Evolutionary conservation across 2,888 invertebrate species (phyloP).

Genomic region (Scotopteryx bipunctaria): DNA sequence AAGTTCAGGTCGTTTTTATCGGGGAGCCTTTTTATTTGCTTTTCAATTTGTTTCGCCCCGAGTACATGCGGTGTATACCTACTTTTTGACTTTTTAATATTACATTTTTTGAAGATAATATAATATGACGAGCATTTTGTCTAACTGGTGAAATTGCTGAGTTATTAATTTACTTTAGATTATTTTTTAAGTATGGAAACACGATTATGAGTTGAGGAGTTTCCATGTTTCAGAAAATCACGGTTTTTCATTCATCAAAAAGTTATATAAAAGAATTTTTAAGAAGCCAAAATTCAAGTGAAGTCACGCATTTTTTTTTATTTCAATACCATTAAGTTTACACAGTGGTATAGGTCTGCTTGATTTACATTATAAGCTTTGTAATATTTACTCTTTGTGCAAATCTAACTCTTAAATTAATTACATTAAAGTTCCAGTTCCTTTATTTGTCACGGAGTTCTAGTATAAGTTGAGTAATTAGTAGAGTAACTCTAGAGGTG

Average conservation of each 20-base stretch:
- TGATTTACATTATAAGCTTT: slow-evolving; percentile 56
- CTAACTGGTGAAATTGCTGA: not conserved
- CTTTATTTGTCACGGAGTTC: slow-evolving; percentile 25
- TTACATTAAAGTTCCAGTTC: slow-evolving; percentile 17
- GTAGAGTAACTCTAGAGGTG: slow-evolving; percentile 64
- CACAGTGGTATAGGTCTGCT: slow-evolving; percentile 60
- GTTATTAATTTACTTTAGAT: no score
- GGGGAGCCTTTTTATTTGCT: slow-evolving; percentile 51
- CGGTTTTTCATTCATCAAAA: no score
- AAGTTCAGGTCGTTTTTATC: slow-evolving; percentile 67
- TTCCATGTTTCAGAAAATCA: no score
- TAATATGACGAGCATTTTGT: not conserved
- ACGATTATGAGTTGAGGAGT: no score
- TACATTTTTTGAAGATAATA: slow-evolving; percentile 1
- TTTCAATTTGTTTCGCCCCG: slow-evolving; percentile 52
- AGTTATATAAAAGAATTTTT: no score
- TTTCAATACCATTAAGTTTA: slow-evolving; percentile 51
- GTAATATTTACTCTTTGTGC: slow-evolving; percentile 43
- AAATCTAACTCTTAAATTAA: slow-evolving; percentile 10
- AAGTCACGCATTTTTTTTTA: slow-evolving; percentile 7
- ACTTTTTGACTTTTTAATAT: slow-evolving; percentile 19
- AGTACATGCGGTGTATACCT: slow-evolving; percentile 26
- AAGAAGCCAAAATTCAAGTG: slow-evolving; percentile 4
- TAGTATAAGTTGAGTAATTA: slow-evolving; percentile 70
- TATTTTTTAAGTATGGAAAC: no score